Evolutionary conservation across 2,888 invertebrate genomes (phyloP).

Genomic region (Mactromeris polynyma): DNA sequence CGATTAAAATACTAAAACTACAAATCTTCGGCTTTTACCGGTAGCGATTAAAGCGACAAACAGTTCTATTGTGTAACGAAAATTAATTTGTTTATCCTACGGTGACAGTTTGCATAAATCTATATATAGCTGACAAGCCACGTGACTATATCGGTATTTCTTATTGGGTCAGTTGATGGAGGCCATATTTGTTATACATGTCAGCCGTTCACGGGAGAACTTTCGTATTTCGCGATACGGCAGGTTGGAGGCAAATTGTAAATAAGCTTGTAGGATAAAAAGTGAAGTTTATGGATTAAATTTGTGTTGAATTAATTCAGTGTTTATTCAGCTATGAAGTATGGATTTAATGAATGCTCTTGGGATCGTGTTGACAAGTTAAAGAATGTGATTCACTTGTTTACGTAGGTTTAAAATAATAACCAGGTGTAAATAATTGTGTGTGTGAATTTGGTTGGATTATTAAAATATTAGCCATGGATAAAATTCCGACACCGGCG

Average conservation of each 20-base stretch:
- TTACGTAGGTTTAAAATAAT: conserved; percentile 14
- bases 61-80: conserved; percentile 39
- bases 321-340: neutral
- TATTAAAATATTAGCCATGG: conserved; percentile 49
- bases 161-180: conserved; percentile 63
- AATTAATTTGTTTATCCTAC: conserved; percentile 58
- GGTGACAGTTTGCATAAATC: conserved; percentile 55
- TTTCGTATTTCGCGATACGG: conserved; percentile 55
- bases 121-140: conserved; percentile 45
- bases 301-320: neutral
- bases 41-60: conserved; percentile 42
- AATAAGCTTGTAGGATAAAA: conserved; percentile 4
- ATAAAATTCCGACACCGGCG: conserved; percentile 59
- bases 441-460: conserved; percentile 22
- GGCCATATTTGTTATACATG: conserved; percentile 55
- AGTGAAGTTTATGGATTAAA: conserved; percentile 2
- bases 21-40: conserved; percentile 49
- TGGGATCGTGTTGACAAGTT: conserved; percentile 43
- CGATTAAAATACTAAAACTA: conserved; percentile 16
- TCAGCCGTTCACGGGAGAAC: conserved; percentile 34
- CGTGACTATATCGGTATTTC: conserved; percentile 60
- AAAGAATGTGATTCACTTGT: conserved; percentile 25
- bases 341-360: conserved; percentile 43
- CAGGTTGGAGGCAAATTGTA: conserved; percentile 35
- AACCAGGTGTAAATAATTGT: conserved; percentile 35